Evolutionary conservation across 2,113 vertebrate species (phyloP).

Genomic region (Burhinus bistriatus): DNA sequence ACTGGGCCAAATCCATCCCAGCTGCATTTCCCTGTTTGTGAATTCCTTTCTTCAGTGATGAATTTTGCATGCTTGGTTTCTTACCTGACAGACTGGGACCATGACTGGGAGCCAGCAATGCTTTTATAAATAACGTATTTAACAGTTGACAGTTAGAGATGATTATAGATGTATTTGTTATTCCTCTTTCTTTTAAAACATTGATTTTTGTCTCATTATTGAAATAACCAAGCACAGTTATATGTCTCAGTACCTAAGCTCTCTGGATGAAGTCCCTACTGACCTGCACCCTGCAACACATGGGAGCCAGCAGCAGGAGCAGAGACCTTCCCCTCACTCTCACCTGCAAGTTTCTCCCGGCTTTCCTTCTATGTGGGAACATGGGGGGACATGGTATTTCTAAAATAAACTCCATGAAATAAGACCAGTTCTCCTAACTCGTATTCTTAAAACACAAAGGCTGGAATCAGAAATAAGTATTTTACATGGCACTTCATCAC

Average conservation of each 20-base stretch:
- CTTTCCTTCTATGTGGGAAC: background rate
- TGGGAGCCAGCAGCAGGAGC: background rate
- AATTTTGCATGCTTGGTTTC: background rate
- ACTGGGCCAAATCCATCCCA: background rate
- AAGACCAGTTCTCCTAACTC: background rate
- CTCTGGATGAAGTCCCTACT: background rate
- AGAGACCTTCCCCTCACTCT: background rate
- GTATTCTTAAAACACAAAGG: background rate
- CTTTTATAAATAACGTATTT: background rate
- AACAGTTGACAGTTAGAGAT: background rate
- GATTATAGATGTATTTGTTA: background rate
- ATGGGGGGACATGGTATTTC: background rate
- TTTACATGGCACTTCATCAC: background rate
- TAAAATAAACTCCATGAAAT: background rate
- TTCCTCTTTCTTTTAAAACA: background rate
- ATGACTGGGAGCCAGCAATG: background rate
- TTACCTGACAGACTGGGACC: background rate
- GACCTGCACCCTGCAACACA: rapidly evolving
- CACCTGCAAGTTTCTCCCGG: rapidly evolving
- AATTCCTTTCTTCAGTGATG: background rate
- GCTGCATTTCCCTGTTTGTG: background rate
- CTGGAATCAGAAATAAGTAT: background rate
- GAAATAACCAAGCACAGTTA: background rate
- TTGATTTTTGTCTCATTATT: background rate
- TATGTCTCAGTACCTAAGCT: background rate